phyloP scores from a whole-genome alignment of 2,888 invertebrate species.

The Zeuzera pyrina region DNA sequence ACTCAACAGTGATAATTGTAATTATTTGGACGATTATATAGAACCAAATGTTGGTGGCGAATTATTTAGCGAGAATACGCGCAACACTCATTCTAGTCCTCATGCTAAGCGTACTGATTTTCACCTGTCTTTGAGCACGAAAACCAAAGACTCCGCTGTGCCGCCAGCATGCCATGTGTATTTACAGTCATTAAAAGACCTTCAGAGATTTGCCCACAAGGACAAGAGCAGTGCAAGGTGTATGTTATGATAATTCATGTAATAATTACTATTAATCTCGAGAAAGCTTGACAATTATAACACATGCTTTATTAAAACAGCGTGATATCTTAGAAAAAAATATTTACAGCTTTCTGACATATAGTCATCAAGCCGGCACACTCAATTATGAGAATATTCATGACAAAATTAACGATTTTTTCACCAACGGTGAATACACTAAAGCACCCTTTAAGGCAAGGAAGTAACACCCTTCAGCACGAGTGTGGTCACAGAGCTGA shows the following conservation, averaged over 20 bases:
- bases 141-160: slow-evolving; percentile 10
- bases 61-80: not conserved
- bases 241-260: slow-evolving; percentile 12
- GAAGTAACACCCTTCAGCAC: slow-evolving; percentile 13
- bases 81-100: not conserved
- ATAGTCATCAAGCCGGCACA: slow-evolving; percentile 1
- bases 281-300: slow-evolving; percentile 17
- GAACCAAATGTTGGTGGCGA: not conserved
- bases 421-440: slow-evolving; percentile 9
- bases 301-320: slow-evolving; percentile 16
- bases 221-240: slow-evolving; percentile 12
- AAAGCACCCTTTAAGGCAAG: too few relatives aligned
- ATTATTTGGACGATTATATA: not conserved
- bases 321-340: slow-evolving; percentile 11
- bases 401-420: slow-evolving; percentile 4
- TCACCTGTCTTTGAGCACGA: slow-evolving; percentile 11
- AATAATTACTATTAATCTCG: slow-evolving; percentile 12
- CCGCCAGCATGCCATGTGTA: slow-evolving; percentile 8
- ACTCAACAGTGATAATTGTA: too few relatives aligned
- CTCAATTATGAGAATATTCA: not conserved
- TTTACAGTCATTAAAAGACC: slow-evolving; percentile 5
- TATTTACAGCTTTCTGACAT: slow-evolving; percentile 8
- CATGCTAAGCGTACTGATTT: not conserved
- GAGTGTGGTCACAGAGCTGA: slow-evolving; percentile 12
- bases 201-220: slow-evolving; percentile 7